Evolutionary conservation across 2,113 vertebrate genomes (phyloP).

Genomic region (Tichodroma muraria): DNA sequence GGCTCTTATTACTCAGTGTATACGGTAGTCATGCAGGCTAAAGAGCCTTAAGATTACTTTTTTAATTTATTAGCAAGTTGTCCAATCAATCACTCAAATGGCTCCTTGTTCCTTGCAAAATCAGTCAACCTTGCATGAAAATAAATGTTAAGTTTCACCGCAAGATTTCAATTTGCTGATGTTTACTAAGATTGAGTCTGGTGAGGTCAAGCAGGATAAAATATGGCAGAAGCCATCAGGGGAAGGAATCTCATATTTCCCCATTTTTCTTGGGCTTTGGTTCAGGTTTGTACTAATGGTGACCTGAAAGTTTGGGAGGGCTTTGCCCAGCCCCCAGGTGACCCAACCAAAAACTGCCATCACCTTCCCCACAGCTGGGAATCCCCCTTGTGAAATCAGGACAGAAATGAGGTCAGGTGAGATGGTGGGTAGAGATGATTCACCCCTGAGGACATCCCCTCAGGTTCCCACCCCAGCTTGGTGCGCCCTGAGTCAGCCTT

Average conservation of each 20-base stretch:
- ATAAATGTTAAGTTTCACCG: not conserved
- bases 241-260: not conserved
- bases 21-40: not conserved
- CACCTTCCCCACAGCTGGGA: not conserved
- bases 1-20: slow-evolving; percentile 14
- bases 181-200: not conserved
- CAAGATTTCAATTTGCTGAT: not conserved
- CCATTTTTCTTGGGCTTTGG: not conserved
- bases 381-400: not conserved
- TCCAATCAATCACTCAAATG: not conserved
- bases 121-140: not conserved
- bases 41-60: not conserved
- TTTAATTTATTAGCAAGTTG: not conserved
- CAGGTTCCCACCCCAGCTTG: not conserved
- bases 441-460: not conserved
- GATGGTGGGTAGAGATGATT: not conserved
- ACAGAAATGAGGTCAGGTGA: not conserved
- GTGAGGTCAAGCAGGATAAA: not conserved
- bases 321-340: not conserved
- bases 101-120: not conserved
- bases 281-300: rapidly evolving
- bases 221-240: not conserved
- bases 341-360: not conserved
- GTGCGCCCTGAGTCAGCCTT: not conserved
- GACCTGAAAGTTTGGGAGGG: not conserved